Conservation (phyloP, 2,113 vertebrate genomes). For the Rhinichthys klamathensis region DNA sequence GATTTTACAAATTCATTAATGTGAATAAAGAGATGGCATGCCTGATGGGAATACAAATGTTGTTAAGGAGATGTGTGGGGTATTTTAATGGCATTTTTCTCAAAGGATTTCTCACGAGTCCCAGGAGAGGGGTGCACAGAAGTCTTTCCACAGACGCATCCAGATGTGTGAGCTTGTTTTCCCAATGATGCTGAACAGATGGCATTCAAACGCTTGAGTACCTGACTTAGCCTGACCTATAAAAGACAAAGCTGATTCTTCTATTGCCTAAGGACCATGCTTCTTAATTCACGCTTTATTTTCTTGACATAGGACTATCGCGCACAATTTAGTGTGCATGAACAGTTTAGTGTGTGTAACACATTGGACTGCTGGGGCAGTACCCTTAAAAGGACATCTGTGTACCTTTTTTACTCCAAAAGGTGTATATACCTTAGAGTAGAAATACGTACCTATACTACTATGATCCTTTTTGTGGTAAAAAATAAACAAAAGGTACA, state of each 20-base stretch:
- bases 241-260: conserved; percentile 37
- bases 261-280: background rate
- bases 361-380: no score
- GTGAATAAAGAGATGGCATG: background rate
- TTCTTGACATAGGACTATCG: conserved; percentile 9
- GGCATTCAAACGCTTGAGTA: conserved; percentile 44
- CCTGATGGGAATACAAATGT: conserved; percentile 3
- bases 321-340: background rate
- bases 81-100: conserved; percentile 45
- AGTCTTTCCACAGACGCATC: conserved; percentile 44
- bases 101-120: conserved; percentile 30
- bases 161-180: conserved; percentile 42
- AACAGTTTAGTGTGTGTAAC: background rate
- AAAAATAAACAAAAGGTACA: no score
- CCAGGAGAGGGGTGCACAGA: conserved; percentile 30
- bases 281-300: conserved; percentile 16
- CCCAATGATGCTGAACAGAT: conserved; percentile 48
- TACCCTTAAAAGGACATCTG: no score
- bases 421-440: no score
- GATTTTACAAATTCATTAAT: background rate
- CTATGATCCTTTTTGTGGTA: no score
- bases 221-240: conserved; percentile 40
- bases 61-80: background rate
- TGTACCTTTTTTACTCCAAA: no score
- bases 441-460: no score